Conservation (phyloP, 1,140 invertebrate genomes). For the Hylaeus volcanicus region DNA sequence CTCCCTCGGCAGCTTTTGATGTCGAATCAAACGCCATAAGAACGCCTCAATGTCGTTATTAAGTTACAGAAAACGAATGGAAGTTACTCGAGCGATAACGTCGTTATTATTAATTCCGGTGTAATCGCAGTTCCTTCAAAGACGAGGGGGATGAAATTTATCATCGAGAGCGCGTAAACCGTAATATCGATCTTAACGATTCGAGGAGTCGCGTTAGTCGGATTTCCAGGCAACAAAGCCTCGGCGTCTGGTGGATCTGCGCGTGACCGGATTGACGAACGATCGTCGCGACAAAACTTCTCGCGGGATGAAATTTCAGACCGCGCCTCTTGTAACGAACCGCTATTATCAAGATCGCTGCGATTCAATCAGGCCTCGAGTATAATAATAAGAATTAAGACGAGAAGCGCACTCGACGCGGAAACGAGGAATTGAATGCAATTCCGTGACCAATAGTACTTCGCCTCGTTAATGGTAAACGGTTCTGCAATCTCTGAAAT, state of each 20-base stretch:
- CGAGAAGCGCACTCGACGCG: conserved; percentile 1
- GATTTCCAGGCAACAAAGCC: conserved; percentile 57
- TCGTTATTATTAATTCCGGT: neutral
- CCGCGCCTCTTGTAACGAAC: conserved; percentile 45
- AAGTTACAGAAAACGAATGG: neutral
- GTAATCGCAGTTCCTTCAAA: neutral
- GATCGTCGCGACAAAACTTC: conserved; percentile 44
- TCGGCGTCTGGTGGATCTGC: conserved; percentile 14
- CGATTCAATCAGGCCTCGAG: conserved; percentile 26
- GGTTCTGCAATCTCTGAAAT: neutral
- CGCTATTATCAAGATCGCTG: conserved; percentile 48
- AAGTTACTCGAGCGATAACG: neutral
- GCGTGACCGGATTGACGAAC: conserved; percentile 58
- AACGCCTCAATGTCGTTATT: neutral
- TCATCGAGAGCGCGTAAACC: neutral
- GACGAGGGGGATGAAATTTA: neutral
- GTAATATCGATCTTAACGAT: conserved; percentile 41
- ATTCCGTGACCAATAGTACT: neutral
- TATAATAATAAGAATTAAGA: conserved; percentile 42
- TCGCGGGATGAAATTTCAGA: conserved; percentile 50
- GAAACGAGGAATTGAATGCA: neutral
- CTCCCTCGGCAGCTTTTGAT: neutral
- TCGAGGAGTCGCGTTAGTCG: conserved; percentile 52
- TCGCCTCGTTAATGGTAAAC: neutral
- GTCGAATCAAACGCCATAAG: neutral